These are phyloP conservation scores for Calypte anna DNA, from an alignment of 2,113 vertebrate genomes.

Conservation along the genomic window DNA sequence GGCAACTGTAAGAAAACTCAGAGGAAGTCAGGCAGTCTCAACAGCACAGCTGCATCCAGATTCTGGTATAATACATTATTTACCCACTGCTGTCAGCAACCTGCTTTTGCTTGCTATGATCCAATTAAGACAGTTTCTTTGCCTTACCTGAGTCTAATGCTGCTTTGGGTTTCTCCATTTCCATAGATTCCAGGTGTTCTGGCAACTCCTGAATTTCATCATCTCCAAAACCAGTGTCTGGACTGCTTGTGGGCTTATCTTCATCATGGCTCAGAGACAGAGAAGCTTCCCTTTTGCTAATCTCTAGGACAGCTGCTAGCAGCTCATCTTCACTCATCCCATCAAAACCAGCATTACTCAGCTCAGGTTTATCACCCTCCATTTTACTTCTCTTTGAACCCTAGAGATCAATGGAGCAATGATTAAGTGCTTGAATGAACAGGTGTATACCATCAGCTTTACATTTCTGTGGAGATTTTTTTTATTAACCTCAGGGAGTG, in stretches of 20 bases:
- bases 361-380: conserved; percentile 71
- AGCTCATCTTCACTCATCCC: conserved; percentile 93
- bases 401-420: conserved; percentile 52
- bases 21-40: not conserved
- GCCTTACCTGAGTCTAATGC: conserved; percentile 78
- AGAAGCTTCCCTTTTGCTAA: conserved; percentile 86
- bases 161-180: conserved; percentile 82
- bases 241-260: conserved; percentile 89
- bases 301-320: conserved; percentile 90
- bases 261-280: conserved; percentile 75
- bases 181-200: conserved; percentile 83
- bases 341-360: conserved; percentile 78
- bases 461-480: not conserved
- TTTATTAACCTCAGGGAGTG: not conserved
- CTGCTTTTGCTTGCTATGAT: not conserved
- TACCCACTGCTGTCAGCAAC: not conserved
- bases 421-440: conserved; percentile 24
- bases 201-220: conserved; percentile 87
- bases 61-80: not conserved
- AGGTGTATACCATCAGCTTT: not conserved
- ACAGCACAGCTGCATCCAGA: not conserved
- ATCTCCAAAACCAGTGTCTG: conserved; percentile 95
- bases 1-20: not conserved
- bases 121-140: not conserved
- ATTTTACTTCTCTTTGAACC: conserved; percentile 72